Base-by-base conservation (phyloP, 2,888 invertebrate genomes). In the Cerceris ruficornis region DNA sequence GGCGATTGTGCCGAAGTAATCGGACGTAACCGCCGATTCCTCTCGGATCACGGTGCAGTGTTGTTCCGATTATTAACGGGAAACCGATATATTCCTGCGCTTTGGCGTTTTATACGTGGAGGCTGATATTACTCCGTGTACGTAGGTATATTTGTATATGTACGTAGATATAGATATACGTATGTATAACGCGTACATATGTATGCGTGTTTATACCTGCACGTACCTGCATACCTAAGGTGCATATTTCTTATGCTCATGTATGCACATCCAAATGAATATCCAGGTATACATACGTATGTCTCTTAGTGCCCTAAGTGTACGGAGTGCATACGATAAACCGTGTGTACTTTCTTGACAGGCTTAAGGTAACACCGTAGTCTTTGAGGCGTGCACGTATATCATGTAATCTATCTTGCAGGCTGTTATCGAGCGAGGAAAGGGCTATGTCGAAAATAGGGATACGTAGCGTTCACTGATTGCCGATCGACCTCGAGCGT, bases 341-440 rank as follows among this genome's bases (percentile, higher is more conserved):
- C 72, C 59, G 50, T 65, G 69, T 80, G 68, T 81, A 73, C 68
- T 55, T 61, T 74, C 50, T 59, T 65, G 75, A 76, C 80, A 80
- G 74, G 76, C 73, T 80, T 72, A 80, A 77, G 55, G 69, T 66
- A 66, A 57, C 65, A 46, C 52, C 28, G 5, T 13, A n/a, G 39
- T 55, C 52, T 71, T 49, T 54, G 50, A 54, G 14, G 42, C 13
- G 46, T 39, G 7, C 8, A n/a, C 15, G 17, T 9, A 15, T 15
- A 49, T 14, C 52, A 43, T 52, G 28, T 65, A 61, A 69, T 72
- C 17, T 55, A 43, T 50, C 62, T 43, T 64, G 17, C 13, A 60
- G 6, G 39, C 13, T 11, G 13, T 15, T 54, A 59, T 77, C 46
- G 61, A 55, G 59, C 75, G 41, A 65, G 15, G 42, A 61, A 66